Evolutionary conservation across 2,888 invertebrate species (phyloP), one percentile per base, ranked within the genome.

Genomic region (Hypomecis punctinalis): DNA sequence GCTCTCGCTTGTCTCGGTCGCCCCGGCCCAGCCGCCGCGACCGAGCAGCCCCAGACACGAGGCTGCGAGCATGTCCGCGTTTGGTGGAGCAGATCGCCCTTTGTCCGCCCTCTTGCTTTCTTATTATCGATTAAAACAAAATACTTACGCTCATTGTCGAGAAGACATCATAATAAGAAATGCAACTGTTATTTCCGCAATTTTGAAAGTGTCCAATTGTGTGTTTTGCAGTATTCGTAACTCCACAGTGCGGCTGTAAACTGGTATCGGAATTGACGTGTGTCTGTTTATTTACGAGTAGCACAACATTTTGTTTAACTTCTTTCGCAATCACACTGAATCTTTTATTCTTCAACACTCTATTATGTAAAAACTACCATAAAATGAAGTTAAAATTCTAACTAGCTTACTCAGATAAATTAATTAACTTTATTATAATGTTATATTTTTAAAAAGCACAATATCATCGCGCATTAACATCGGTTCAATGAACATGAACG

Each of bases 31-130:
- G 87, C 84, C 85, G 84, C 82, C 76, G 84, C 88, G 91, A 90
- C 89, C 91, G 91, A 93, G 91, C 92, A 91, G 92, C 92, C 92
- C 91, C 84, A 93, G 91, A 90, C 79, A 92, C 92, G 91, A 91
- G 92, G 92, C 91, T 92, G 91, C 92, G 91, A 91, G 91, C 91
- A 92, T 92, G 92, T 85, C 80, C 86, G 88, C 90, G 90, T 90
- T 89, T 90, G 87, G 85, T 89, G 89, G 88, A 88, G 86, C 91
- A 82, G 83, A 87, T 82, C 83, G 87, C 87, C 87, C 89, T 89
- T 81, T 89, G 82, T 86, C 89, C 87, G 86, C 88, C 85, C 85
- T 83, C 79, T 90, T 90, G 91, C 90, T 91, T 92, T 91, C 91
- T 91, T 92, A 91, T 90, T 91, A 88, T 90, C 88, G 85, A 80